Conservation (phyloP, 2,113 vertebrate species). For the Oryzias woworae region DNA sequence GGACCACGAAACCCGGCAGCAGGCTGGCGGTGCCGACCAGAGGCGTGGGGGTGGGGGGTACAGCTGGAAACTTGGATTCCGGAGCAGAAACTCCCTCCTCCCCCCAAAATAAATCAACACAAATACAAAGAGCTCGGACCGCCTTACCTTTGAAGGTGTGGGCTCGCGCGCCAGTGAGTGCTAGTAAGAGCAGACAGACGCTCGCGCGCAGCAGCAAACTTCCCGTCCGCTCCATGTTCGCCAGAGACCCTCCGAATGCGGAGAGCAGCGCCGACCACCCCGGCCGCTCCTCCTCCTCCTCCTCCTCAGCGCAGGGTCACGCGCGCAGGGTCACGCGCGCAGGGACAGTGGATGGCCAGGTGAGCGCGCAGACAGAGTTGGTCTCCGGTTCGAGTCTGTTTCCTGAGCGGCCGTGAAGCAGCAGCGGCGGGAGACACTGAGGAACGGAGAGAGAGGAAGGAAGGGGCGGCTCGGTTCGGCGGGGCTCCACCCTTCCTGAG, state of each 20-base stretch:
- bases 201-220: constrained; percentile 42
- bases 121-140: not conserved
- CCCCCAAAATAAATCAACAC: not conserved
- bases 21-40: too few relatives aligned
- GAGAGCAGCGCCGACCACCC: constrained; percentile 23
- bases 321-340: not conserved
- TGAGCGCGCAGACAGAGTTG: constrained; percentile 7
- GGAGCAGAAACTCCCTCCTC: constrained; percentile 27
- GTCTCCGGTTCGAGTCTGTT: constrained; percentile 21
- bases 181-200: constrained; percentile 29
- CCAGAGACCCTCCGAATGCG: constrained; percentile 31
- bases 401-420: constrained; percentile 7
- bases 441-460: not conserved
- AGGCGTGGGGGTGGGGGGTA: too few relatives aligned
- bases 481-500: too few relatives aligned
- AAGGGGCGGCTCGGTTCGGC: not conserved
- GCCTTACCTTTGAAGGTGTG: constrained; percentile 56
- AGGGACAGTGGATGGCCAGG: constrained; percentile 16
- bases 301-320: not conserved
- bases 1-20: too few relatives aligned
- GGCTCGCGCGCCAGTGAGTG: constrained; percentile 28
- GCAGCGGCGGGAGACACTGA: constrained; percentile 2
- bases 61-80: constrained; percentile 63
- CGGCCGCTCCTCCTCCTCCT: constrained; percentile 8
- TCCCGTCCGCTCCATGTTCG: constrained; percentile 52